Conservation (phyloP, 2,113 vertebrate species). For the Chaenocephalus aceratus region DNA sequence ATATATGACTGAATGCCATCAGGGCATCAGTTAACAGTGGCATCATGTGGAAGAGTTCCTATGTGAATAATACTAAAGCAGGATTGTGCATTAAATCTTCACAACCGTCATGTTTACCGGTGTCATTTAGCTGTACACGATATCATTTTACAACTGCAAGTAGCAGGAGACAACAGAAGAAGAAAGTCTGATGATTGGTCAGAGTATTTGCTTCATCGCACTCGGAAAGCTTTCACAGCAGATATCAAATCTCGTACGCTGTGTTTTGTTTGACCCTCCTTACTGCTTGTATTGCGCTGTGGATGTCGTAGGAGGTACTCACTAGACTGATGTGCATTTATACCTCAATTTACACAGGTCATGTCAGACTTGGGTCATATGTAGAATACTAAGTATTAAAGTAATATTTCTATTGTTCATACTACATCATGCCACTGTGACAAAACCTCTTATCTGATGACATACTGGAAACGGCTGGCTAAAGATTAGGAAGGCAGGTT, state of each 20-base stretch:
- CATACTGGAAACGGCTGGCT: constrained; percentile 63
- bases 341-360: constrained; percentile 72
- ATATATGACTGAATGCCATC: constrained; percentile 40
- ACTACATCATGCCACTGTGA: constrained; percentile 62
- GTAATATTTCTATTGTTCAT: constrained; percentile 51
- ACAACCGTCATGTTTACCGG: constrained; percentile 35
- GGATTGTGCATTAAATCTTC: constrained; percentile 3
- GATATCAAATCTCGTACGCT: neutral
- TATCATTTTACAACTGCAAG: constrained; percentile 14
- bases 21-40: constrained; percentile 32
- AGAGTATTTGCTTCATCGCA: constrained; percentile 9
- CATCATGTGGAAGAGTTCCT: constrained; percentile 17
- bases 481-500: constrained; percentile 13
- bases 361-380: constrained; percentile 58
- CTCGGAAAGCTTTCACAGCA: neutral
- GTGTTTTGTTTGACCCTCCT: constrained; percentile 3
- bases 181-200: neutral
- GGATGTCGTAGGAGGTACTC: constrained; percentile 32
- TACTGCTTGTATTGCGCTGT: constrained; percentile 23
- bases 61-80: constrained; percentile 52
- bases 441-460: constrained; percentile 42
- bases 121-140: constrained; percentile 22
- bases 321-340: constrained; percentile 58
- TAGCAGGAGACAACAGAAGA: neutral
- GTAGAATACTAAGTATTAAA: constrained; percentile 63